Evolutionary conservation across 2,888 invertebrate genomes (phyloP), one percentile per base, ranked within the genome.

Genomic region (Pecten maximus): DNA sequence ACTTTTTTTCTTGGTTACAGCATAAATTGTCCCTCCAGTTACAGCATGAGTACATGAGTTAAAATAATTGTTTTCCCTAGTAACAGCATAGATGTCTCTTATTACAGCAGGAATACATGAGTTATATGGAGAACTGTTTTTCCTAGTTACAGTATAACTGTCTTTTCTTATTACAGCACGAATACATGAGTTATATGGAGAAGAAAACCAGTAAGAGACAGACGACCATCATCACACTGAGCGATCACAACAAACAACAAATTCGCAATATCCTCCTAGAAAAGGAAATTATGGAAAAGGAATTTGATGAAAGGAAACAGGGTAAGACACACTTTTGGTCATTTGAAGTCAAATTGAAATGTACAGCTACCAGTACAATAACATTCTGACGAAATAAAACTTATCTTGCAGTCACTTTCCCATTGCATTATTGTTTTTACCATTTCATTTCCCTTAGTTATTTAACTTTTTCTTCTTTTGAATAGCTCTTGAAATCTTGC

Each of bases 121-220:
- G 40, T 88, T 40, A 44, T 12, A 44, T 10, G 44, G 8, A 44
- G 6, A 10, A 12, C 6, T 44, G 6, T 44, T 44, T 44, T 44
- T n/a, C 12, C 12, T 6, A 12, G 44, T 6, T 44, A n/a, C 23
- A 4, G 8, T 2, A 60, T 60, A 44, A 44, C 6, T 6, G 44
- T 12, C 44, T 12, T n/a, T 23, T 60, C 23, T 35, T 35, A 74
- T 74, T 92, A 15, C 93, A 97, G 97, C 97, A 97, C 94, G 97
- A 97, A 90, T 97, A 97, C 93, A 97, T 97, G 96, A 96, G 96
- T 91, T 97, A 96, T 94, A 97, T 97, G 96, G 96, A 96, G 88
- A 97, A 96, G 93, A 97, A 96, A 93, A 96, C 96, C 16, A 96
- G 94, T 88, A 96, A 96, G 92, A 93, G 97, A 89, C 96, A 97